Conservation (phyloP, 2,888 invertebrate genomes). For the Tholera decimalis region DNA sequence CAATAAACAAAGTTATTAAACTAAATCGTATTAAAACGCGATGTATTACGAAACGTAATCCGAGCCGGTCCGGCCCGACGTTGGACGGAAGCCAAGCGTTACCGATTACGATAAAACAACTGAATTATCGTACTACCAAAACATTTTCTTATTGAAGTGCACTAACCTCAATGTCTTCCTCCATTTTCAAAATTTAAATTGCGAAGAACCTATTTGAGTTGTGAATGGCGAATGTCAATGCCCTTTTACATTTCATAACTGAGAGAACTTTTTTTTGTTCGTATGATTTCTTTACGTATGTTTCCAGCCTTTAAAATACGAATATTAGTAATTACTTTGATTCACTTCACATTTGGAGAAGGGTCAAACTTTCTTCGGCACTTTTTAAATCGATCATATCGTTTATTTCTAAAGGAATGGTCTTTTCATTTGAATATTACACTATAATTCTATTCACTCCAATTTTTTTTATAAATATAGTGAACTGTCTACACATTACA, state of each 20-base stretch:
- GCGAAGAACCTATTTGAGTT: conserved; percentile 17
- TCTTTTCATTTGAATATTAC: conserved; percentile 1
- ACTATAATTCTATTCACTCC: conserved; percentile 4
- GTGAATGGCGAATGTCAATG: conserved; percentile 23
- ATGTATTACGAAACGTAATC: conserved; percentile 53
- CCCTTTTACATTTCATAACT: conserved; percentile 43
- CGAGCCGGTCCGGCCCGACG: conserved; percentile 20
- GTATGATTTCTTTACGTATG: background rate
- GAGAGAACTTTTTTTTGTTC: background rate
- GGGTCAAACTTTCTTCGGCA: background rate
- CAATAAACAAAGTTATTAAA: conserved; percentile 43
- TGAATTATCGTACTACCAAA: conserved; percentile 55
- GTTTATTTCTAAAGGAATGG: background rate
- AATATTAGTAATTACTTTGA: conserved; percentile 1
- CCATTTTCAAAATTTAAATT: conserved; percentile 42
- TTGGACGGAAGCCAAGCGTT: conserved; percentile 59
- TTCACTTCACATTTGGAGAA: conserved; percentile 1
- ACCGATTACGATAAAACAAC: conserved; percentile 55
- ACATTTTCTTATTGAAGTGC: conserved; percentile 45
- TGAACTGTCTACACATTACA: conserved; percentile 5
- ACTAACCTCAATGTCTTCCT: conserved; percentile 64
- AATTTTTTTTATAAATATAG: conserved; percentile 19
- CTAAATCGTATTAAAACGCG: conserved; percentile 47
- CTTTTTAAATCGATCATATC: background rate
- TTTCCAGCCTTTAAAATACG: background rate